phyloP scores from a whole-genome alignment of 2,797 vertebrate species.

The Glossophaga mutica region DNA sequence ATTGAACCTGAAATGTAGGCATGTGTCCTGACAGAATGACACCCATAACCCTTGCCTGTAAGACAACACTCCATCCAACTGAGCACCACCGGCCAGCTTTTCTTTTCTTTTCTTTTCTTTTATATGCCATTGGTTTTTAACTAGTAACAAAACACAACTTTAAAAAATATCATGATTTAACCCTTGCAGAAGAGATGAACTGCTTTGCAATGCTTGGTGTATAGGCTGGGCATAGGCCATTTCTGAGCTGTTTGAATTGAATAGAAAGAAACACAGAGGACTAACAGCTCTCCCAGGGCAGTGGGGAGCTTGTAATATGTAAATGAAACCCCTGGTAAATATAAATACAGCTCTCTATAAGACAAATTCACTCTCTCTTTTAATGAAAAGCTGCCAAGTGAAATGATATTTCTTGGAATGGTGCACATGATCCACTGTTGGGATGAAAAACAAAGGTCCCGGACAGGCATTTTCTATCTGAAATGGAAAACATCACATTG shows the following conservation, averaged over 20 bases:
- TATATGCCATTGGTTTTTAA: background rate
- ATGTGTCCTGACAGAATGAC: no score
- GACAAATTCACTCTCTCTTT: background rate
- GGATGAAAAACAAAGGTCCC: background rate
- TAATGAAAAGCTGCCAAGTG: slow-evolving; percentile 44
- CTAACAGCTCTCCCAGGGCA: background rate
- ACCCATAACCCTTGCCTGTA: no score
- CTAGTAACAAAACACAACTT: background rate
- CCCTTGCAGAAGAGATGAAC: background rate
- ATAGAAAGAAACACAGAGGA: background rate
- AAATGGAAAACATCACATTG: slow-evolving; percentile 12
- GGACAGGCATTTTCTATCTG: background rate
- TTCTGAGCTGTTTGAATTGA: background rate
- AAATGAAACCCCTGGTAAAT: slow-evolving; percentile 38
- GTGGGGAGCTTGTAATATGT: background rate
- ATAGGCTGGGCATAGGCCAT: background rate
- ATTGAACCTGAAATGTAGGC: background rate
- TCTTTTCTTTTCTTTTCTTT: background rate
- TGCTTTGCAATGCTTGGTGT: background rate
- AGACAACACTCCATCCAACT: no score
- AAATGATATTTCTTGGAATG: slow-evolving; percentile 39
- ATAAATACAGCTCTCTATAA: slow-evolving; percentile 14
- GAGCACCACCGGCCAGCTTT: no score
- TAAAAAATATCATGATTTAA: background rate
- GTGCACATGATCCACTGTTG: slow-evolving; percentile 8